phyloP scores from a whole-genome alignment of 2,797 vertebrate species.

The Nannoperca obscura region DNA sequence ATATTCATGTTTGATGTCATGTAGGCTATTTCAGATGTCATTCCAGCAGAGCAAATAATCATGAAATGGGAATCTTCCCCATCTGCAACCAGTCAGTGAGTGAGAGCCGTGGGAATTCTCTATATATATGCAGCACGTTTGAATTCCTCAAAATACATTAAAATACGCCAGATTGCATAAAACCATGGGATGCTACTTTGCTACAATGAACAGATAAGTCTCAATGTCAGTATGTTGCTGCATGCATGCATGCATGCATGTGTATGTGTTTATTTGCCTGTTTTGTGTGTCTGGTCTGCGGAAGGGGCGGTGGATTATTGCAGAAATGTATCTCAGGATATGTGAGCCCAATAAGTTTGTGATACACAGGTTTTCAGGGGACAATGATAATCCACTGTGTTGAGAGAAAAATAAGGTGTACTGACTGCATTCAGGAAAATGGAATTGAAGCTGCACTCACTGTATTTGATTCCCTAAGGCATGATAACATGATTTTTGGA shows the following conservation, averaged over 20 bases:
- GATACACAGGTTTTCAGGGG: conserved; percentile 68
- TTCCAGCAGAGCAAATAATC: conserved; percentile 71
- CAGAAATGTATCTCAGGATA: conserved; percentile 67
- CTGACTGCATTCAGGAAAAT: conserved; percentile 75
- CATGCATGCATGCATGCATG: conserved; percentile 33
- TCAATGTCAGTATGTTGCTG: conserved; percentile 54
- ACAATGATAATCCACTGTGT: conserved; percentile 81
- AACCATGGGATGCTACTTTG: conserved; percentile 57
- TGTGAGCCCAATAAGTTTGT: conserved; percentile 53
- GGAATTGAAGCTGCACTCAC: conserved; percentile 77
- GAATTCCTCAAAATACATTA: conserved; percentile 69
- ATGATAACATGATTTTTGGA: conserved; percentile 84
- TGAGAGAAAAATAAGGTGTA: conserved; percentile 68
- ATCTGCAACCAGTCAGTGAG: conserved; percentile 62
- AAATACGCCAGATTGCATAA: conserved; percentile 64
- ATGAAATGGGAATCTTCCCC: conserved; percentile 69
- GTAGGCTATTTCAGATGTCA: conserved; percentile 57
- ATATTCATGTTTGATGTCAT: conserved; percentile 63
- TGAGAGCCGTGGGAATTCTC: conserved; percentile 68
- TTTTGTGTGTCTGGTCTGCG: conserved; percentile 34
- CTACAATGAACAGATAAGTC: conserved; percentile 57
- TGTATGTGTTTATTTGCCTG: conserved; percentile 23
- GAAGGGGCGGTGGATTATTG: conserved; percentile 70
- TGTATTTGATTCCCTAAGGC: conserved; percentile 76
- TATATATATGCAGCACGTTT: conserved; percentile 61